phyloP scores from a whole-genome alignment of 2,888 invertebrate genomes.

The Athrips mouffetella region DNA sequence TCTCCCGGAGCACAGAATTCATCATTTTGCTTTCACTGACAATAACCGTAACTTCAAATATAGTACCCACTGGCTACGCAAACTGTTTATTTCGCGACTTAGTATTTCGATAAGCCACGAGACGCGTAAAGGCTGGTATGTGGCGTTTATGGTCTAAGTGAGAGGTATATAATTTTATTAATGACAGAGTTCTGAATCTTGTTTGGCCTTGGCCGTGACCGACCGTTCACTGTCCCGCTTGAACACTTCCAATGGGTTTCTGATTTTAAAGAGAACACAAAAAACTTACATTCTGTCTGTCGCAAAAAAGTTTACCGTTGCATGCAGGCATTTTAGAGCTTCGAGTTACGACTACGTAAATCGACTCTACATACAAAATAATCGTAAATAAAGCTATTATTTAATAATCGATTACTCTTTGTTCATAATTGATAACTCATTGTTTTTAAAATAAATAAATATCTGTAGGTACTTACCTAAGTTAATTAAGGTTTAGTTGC shows the following conservation, averaged over 20 bases:
- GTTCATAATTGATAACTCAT: too few species aligned
- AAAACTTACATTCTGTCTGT: neutral
- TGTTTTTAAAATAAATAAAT: too few species aligned
- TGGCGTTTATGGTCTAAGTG: too few species aligned
- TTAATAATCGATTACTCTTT: too few species aligned
- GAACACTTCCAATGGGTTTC: conserved; percentile 46
- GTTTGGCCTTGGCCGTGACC: conserved; percentile 73
- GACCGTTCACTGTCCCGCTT: conserved; percentile 69
- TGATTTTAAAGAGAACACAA: conserved; percentile 14
- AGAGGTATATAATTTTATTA: conserved; percentile 28
- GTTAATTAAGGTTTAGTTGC: too few species aligned
- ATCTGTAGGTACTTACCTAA: too few species aligned
- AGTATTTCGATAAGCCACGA: conserved; percentile 18
- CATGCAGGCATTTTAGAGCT: too few species aligned
- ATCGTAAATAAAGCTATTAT: too few species aligned
- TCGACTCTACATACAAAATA: neutral
- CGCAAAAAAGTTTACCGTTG: conserved; percentile 5
- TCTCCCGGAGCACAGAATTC: conserved; percentile 60
- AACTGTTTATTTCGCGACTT: conserved; percentile 24
- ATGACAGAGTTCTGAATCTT: conserved; percentile 33
- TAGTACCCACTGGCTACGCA: conserved; percentile 17
- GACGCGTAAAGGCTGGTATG: conserved; percentile 22
- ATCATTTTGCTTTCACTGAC: conserved; percentile 58
- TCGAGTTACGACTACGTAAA: too few species aligned
- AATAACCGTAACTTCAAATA: conserved; percentile 29